Evolutionary conservation across 1,140 invertebrate genomes (phyloP), one percentile per base, ranked within the genome.

Genomic region (Conus ventricosus): DNA sequence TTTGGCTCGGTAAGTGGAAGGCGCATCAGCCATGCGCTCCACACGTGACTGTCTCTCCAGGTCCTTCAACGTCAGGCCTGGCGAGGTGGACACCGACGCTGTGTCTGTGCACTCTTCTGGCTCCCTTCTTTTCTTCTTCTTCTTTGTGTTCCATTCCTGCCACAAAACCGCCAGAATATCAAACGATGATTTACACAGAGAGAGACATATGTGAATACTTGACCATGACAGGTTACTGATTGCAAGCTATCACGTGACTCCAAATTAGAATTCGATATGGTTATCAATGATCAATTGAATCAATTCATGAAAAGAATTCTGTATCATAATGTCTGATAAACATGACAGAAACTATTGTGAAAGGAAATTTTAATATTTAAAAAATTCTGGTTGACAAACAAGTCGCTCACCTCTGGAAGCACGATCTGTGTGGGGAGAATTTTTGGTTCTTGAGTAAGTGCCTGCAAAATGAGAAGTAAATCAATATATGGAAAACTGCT

Each of bases 1-100:
- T 95, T 97, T 97, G 0, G 97, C 96, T 91, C 98, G 91, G 87
- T 92, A 94, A 67, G 93, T 94, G 86, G 90, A 90, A 17, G 92
- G 92, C 71, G 87, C 88, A 87, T 94, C 93, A n/a, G 90, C 89
- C 27, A 25, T 75, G 15, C 76, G 75, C 83, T 84, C 88, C 55
- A 85, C 88, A 25, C 87, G 87, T 51, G 92, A 91, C 83, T 92
- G 92, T 27, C 91, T 82, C 39, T 91, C 91, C 20, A 92, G 85
- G 55, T 93, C 89, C 87, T 91, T 91, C 53, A 89, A 82, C 55
- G 91, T 92, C 76, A 93, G 80, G 57, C 93, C 92, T 39, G 85
- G 88, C 54, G 86, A 87, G 17, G 88, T 84, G 67, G 13, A 13
- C 20, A 17, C 67, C 20, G 67, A 71, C 11, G 6, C 39, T 6